Evolutionary conservation across 2,888 invertebrate species (phyloP), one percentile per base, ranked within the genome.

Genomic region (Rhodophaea formosa): DNA sequence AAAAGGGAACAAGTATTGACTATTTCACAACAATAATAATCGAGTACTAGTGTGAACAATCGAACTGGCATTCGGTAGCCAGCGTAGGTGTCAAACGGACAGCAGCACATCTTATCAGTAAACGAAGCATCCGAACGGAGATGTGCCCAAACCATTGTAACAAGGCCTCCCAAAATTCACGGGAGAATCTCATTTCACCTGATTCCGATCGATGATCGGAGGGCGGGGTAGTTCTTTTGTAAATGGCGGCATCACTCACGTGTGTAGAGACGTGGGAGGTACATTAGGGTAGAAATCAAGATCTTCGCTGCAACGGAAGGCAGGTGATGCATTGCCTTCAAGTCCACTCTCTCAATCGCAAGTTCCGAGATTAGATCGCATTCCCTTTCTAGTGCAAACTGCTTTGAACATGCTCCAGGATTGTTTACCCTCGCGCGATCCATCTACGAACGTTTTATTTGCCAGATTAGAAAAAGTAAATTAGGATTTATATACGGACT

Each of bases 301-400:
- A 89, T 88, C 75, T 74, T 70, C 72, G 81, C 78, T 85, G 85
- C 84, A 87, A 82, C 86, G 88, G 88, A 88, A 90, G 88, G 85
- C 76, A 82, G 82, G 86, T 89, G 88, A 90, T 89, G 87, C 86
- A 89, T 90, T 82, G 82, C 85, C 70, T 70, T 70, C 69, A 73
- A 80, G 75, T 77, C 71, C 76, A 75, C 72, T 80, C 78, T 75
- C 78, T 84, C 88, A 82, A 88, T 88, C 82, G 83, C 76, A 65
- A 75, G 80, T 80, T 80, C 64, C 65, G 68, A 87, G 88, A 88
- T 90, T 83, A 83, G 75, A 89, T 88, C 84, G 73, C 66, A 66
- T 80, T 82, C 74, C 76, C 79, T 85, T 82, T 84, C 80, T 71
- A 82, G 75, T 77, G 75, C 78, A 80, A 86, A 83, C 80, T 79